A percentile compares a stretch with the other conserved stretches of the same genome.
Evolutionary conservation across 2,113 vertebrate genomes (phyloP).

Genomic region (Pluvialis apricaria): DNA sequence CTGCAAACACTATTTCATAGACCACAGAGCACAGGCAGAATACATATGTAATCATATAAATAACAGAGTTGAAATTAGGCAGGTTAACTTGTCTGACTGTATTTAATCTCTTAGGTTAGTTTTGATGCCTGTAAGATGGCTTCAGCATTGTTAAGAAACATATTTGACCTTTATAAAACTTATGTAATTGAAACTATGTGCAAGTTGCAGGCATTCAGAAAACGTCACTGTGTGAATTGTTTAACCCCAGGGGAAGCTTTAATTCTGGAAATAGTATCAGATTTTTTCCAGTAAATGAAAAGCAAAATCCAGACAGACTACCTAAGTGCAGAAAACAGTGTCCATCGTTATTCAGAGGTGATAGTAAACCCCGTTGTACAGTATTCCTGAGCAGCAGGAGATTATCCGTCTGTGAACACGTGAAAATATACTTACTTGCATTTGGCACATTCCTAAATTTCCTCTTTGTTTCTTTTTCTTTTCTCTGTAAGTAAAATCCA

Average conservation of each 20-base stretch:
- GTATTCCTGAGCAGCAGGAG: neutral
- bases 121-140: neutral
- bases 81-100: neutral
- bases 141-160: neutral
- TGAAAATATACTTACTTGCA: neutral
- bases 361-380: accelerated
- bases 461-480: neutral
- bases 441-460: neutral
- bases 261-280: neutral
- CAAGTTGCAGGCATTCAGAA: neutral
- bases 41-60: neutral
- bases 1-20: neutral
- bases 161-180: slow-evolving; percentile 1
- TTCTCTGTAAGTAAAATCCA: neutral
- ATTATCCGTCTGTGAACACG: neutral
- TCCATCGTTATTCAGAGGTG: neutral
- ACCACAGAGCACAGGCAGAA: neutral
- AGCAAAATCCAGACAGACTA: neutral
- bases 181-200: neutral
- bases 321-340: neutral
- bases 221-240: neutral
- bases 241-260: neutral
- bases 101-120: neutral
- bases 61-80: neutral
- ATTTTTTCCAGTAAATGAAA: slow-evolving; percentile 22